A percentile compares a stretch with the other conserved stretches of the same genome.
Conservation (phyloP, 2,888 invertebrate species). For the Teinopalpus imperialis region DNA sequence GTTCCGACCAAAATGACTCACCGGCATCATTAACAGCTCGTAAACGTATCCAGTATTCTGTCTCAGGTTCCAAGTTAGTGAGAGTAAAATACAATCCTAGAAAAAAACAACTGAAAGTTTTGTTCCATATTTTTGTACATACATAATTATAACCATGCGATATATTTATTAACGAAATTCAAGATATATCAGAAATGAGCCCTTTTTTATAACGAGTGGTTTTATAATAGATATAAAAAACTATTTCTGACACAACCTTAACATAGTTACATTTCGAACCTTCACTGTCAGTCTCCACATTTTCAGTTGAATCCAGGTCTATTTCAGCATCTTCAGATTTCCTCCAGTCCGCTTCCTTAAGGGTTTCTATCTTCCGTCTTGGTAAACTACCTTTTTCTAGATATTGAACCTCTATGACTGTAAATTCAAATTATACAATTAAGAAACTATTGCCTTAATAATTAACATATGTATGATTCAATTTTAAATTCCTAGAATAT, state of each 20-base stretch:
- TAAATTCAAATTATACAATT: conserved; percentile 21
- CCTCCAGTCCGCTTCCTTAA: conserved; percentile 46
- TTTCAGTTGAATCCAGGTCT: conserved; percentile 30
- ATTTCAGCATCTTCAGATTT: conserved; percentile 31
- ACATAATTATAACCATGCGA: too few relatives aligned
- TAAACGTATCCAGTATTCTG: conserved; percentile 54
- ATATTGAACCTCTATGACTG: conserved; percentile 33
- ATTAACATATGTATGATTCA: too few relatives aligned
- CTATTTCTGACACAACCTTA: too few relatives aligned
- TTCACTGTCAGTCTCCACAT: conserved; percentile 27
- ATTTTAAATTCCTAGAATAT: too few relatives aligned
- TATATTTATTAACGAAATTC: too few relatives aligned
- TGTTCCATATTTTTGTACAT: too few relatives aligned
- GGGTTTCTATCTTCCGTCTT: conserved; percentile 30
- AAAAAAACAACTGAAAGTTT: too few relatives aligned
- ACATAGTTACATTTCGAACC: too few relatives aligned
- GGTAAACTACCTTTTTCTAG: conserved; percentile 24
- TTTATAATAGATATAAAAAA: too few relatives aligned
- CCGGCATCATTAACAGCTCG: conserved; percentile 52
- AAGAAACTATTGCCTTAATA: too few relatives aligned
- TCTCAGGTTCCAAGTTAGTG: conserved; percentile 43
- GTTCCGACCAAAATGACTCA: conserved; percentile 51
- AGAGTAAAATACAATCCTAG: conserved; percentile 42
- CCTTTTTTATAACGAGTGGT: too few relatives aligned
- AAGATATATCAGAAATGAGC: too few relatives aligned